phyloP scores from a whole-genome alignment of 2,113 vertebrate species.

The Odontesthes bonariensis region DNA sequence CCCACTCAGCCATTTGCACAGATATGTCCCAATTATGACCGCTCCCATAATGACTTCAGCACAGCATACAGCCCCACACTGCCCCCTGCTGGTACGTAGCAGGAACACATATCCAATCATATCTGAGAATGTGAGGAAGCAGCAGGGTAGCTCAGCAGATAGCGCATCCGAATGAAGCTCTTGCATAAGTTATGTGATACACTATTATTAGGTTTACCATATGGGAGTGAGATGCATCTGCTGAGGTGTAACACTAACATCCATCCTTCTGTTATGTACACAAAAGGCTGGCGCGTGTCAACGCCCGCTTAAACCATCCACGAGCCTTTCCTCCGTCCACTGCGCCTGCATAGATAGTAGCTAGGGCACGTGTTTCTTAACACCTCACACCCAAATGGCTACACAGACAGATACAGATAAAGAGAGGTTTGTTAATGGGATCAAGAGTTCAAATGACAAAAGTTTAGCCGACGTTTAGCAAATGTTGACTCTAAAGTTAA shows the following conservation, averaged over 20 bases:
- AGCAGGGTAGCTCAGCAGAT: not conserved
- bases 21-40: not conserved
- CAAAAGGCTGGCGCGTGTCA: slow-evolving; percentile 57
- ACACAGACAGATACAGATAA: slow-evolving; percentile 23
- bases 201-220: not conserved
- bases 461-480: not conserved
- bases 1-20: not conserved
- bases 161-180: not conserved
- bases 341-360: slow-evolving; percentile 19
- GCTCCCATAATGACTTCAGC: not conserved
- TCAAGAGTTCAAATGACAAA: slow-evolving; percentile 32
- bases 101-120: not conserved
- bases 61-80: slow-evolving; percentile 26
- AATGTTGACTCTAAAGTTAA: not conserved
- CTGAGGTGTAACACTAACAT: not conserved
- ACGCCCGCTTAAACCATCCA: slow-evolving; percentile 3
- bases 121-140: not conserved
- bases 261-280: slow-evolving; percentile 7
- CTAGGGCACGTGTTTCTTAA: slow-evolving; percentile 71
- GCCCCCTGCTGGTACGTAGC: slow-evolving; percentile 44
- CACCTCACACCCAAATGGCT: slow-evolving; percentile 72
- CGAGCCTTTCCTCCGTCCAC: slow-evolving; percentile 27
- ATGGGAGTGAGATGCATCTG: slow-evolving; percentile 35
- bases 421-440: slow-evolving; percentile 24
- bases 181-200: not conserved